phyloP scores from a whole-genome alignment of 2,113 vertebrate genomes.

The Hydrochoerus hydrochaeris region DNA sequence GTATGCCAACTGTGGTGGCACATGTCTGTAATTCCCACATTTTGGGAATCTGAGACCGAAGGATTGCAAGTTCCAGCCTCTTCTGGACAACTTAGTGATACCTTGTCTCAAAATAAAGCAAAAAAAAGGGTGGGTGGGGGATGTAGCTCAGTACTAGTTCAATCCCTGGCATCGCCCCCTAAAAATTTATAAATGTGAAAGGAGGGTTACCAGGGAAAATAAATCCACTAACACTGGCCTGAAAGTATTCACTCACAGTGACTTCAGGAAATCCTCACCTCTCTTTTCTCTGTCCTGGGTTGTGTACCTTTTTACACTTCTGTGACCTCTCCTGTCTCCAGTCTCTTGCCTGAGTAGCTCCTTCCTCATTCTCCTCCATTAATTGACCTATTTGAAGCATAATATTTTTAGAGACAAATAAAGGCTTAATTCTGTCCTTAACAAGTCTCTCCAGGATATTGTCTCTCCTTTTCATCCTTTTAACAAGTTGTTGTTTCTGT shows the following conservation, averaged over 20 bases:
- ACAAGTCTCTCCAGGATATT: neutral
- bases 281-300: neutral
- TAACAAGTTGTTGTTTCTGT: neutral
- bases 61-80: neutral
- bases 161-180: neutral
- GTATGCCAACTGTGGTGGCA: neutral
- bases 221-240: fast-evolving
- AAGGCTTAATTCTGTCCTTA: neutral
- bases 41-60: neutral
- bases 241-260: neutral
- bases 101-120: neutral
- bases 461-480: neutral
- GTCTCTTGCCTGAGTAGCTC: neutral
- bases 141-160: neutral
- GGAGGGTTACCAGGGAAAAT: too few relatives aligned
- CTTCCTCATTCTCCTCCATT: too few relatives aligned
- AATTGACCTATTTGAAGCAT: neutral
- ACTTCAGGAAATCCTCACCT: neutral
- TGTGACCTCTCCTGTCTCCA: neutral
- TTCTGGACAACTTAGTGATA: neutral
- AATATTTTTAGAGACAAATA: neutral
- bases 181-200: neutral
- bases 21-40: neutral
- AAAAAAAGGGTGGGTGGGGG: neutral
- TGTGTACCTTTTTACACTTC: neutral